Evolutionary conservation across 2,888 invertebrate species (phyloP), one percentile per base, ranked within the genome.

Genomic region (Loripinus fragilis): DNA sequence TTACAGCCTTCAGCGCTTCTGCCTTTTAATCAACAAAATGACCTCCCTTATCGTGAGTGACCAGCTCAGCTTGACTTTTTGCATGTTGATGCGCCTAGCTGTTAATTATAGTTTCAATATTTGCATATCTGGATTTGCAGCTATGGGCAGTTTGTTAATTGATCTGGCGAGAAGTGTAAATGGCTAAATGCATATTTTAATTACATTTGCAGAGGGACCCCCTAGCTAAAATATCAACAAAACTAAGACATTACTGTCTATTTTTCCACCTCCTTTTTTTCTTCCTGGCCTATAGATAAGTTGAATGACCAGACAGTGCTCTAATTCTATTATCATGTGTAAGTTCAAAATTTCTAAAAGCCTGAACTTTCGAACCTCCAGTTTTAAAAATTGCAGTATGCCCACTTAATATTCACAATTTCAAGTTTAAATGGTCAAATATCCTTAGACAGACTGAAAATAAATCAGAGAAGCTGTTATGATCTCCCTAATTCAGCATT

Each of bases 61-160:
- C 60, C 60, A 60, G 60, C 60, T n/a, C 60, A 60, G 60, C 60
- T 20, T 60, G 60, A 60, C 60, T n/a, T 60, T 38, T 60, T 60
- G 60, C 60, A 60, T 60, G 60, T 2, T 33, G 30, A 38, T 38
- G 28, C 2, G 60, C 60, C 33, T 7, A 33, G 20, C n/a, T 17
- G 15, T 2, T 60, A 33, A 60, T 60, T 60, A 33, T 28, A 60
- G 30, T 60, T 60, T 60, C 60, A 33, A 33, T 60, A 60, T 60
- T 60, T 60, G 60, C 60, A 60, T 60, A 45, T 45, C 10, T n/a
- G n/a, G n/a, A n/a, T n/a, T n/a, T n/a, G n/a, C n/a, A n/a, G 10
- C n/a, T 17, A 12, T 45, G 45, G 45, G 20, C n/a, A 45, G 45
- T 17, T 45, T 45, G 28, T 60, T n/a, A 60, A 60, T 60, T 30